phyloP scores from a whole-genome alignment of 2,888 invertebrate genomes.

The Conistra vaccinii region DNA sequence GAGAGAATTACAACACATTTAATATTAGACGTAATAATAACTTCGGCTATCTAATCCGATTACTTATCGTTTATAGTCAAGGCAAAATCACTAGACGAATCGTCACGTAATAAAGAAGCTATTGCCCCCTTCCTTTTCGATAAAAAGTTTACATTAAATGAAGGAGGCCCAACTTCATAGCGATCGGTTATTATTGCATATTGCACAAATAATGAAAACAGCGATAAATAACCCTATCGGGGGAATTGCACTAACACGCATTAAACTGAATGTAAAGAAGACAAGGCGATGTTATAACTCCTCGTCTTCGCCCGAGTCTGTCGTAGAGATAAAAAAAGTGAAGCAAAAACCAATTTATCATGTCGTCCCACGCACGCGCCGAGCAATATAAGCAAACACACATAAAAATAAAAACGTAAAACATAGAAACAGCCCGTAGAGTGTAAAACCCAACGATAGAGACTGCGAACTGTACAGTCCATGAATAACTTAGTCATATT shows the following conservation, averaged over 20 bases:
- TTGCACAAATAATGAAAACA: conserved; percentile 66
- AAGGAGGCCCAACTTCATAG: conserved; percentile 77
- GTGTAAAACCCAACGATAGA: conserved; percentile 90
- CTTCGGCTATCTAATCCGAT: conserved; percentile 60
- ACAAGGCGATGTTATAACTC: conserved; percentile 82
- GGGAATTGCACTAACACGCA: conserved; percentile 73
- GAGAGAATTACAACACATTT: conserved; percentile 58
- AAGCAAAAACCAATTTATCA: conserved; percentile 88
- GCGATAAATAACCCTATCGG: conserved; percentile 70
- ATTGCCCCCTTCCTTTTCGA: conserved; percentile 79
- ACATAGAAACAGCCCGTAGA: conserved; percentile 83
- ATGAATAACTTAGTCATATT: conserved; percentile 90
- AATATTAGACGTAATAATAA: conserved; percentile 61
- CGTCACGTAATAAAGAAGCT: conserved; percentile 75
- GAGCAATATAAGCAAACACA: conserved; percentile 85
- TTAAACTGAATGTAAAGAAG: conserved; percentile 78
- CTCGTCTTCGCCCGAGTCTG: conserved; percentile 84
- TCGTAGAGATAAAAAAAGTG: conserved; percentile 83
- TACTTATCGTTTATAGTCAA: conserved; percentile 65
- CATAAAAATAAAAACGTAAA: conserved; percentile 83
- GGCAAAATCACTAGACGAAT: conserved; percentile 63
- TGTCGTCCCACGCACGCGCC: conserved; percentile 87
- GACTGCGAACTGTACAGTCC: conserved; percentile 84
- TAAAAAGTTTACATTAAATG: conserved; percentile 78
- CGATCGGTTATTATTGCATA: conserved; percentile 65